phyloP scores from a whole-genome alignment of 2,113 vertebrate species.

The Himantopus leucocephalus region DNA sequence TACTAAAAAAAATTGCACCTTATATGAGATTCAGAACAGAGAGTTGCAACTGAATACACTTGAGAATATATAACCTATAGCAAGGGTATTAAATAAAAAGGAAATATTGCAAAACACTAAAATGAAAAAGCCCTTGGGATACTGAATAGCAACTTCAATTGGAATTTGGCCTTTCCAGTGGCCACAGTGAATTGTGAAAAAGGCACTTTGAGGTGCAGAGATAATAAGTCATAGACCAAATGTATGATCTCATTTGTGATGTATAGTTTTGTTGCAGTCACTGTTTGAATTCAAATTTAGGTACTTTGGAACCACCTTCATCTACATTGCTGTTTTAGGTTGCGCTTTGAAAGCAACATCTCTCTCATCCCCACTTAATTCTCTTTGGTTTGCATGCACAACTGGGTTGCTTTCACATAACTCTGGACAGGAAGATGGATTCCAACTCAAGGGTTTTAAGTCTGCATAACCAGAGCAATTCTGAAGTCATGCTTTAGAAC shows the following conservation, averaged over 20 bases:
- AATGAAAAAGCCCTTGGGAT: background rate
- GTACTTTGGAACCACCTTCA: background rate
- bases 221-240: background rate
- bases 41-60: background rate
- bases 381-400: background rate
- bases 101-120: background rate
- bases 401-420: background rate
- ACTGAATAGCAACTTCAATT: background rate
- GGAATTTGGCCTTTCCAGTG: background rate
- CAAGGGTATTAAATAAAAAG: background rate
- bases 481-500: background rate
- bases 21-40: background rate
- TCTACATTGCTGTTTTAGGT: background rate
- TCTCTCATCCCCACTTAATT: background rate
- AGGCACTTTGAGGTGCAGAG: background rate
- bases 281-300: background rate
- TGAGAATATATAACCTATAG: background rate
- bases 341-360: background rate
- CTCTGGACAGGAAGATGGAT: background rate
- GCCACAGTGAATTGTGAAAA: background rate
- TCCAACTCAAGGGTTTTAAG: background rate
- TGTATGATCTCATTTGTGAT: background rate
- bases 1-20: background rate
- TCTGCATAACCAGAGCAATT: background rate
- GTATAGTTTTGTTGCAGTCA: background rate